phyloP scores from a whole-genome alignment of 2,888 invertebrate species.

The Sesia apiformis region DNA sequence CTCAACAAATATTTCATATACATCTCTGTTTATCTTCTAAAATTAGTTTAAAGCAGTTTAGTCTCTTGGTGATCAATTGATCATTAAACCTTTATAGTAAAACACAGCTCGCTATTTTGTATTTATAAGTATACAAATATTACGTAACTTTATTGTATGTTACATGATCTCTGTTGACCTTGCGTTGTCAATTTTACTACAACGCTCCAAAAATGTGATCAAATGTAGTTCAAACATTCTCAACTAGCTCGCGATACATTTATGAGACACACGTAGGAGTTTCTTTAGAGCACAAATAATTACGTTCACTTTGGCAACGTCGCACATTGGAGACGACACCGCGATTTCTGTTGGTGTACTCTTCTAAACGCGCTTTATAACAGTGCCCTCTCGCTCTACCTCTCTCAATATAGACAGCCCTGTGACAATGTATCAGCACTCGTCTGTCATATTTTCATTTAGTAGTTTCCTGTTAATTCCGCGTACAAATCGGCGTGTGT shows the following conservation, averaged over 20 bases:
- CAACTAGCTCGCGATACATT: not conserved
- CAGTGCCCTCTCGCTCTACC: not conserved
- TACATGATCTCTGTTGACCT: conserved; percentile 8
- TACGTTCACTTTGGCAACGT: conserved; percentile 10
- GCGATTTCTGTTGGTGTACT: not conserved
- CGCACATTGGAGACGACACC: conserved; percentile 1
- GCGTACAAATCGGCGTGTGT: not conserved
- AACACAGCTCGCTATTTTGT: no score
- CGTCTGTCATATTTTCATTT: conserved; percentile 6
- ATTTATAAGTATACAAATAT: no score
- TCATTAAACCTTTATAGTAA: no score
- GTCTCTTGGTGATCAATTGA: no score
- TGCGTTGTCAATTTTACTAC: conserved; percentile 4
- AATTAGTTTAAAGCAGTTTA: no score
- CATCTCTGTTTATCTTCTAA: no score
- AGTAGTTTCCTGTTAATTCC: conserved; percentile 1
- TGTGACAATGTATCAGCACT: conserved; percentile 6
- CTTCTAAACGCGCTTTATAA: not conserved
- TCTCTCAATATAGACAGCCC: conserved; percentile 4
- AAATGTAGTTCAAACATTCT: not conserved
- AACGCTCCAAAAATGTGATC: conserved; percentile 1
- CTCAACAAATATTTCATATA: no score
- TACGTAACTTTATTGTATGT: conserved; percentile 5
- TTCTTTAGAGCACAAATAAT: conserved; percentile 5
- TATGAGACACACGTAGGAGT: not conserved